Base-by-base conservation (phyloP, 2,113 vertebrate species). In the Propithecus coquereli region DNA sequence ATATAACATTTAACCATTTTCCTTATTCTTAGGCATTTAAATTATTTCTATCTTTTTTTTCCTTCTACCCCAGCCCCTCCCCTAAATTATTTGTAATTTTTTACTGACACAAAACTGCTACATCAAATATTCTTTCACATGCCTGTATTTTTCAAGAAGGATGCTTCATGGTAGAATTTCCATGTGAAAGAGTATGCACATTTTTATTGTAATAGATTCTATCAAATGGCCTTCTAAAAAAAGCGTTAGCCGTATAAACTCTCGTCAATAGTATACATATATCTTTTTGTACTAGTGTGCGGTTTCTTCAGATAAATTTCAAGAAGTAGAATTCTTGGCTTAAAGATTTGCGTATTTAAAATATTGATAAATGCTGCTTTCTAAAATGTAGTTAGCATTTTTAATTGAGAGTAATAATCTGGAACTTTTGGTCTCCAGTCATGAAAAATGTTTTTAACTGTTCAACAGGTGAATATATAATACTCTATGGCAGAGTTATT, bases 121-220 rank as follows among this genome's bases (percentile, higher is more conserved):
- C 9, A 17, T 85, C 10, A 45, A 4, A 50, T 84, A 82, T 47
- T 80, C 32, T 73, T 61, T 95, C 37, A 74, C 11, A 30, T 59
- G 54, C 61, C 12, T 81, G 0, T 82, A 52, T 86, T 95, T 94
- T 59, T 73, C 16, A 81, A 34, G 76, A 82, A 94, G 34, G 74
- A 80, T 68, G 30, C 73, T 91, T 91, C n/a, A 47, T 50, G 54
- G 54, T 57, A 22, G 43, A 87, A 71, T 94, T 92, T n/a, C 50
- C 90, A 34, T 57, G 18, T 59, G 54, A 47, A 94, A 45, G 27
- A 76, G 47, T 66, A 8, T 90, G 66, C 52, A 22, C 6, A 52
- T 37, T 89, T 87, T 93, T 80, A 90, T 93, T 97, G 94, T 63
- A 70, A 14, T 79, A 86, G 61, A 47, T 34, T 84, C 14, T 81